A percentile compares a stretch with the other conserved stretches of the same genome.
These are phyloP conservation scores for Campylomormyrus numenius DNA, from an alignment of 2,113 vertebrate genomes.

Conservation along the genomic window DNA sequence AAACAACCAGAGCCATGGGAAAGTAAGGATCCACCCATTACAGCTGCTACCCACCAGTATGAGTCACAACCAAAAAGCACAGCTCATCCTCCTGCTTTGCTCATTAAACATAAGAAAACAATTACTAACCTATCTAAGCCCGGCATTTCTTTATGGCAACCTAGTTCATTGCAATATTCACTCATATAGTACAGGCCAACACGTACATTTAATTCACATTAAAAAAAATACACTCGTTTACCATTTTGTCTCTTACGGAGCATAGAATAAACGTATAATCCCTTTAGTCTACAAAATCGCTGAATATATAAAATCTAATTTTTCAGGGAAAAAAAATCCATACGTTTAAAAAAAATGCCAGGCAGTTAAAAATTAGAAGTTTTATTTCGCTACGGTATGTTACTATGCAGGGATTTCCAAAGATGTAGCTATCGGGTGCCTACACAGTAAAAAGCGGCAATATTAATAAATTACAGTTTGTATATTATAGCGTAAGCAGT, in stretches of 20 bases:
- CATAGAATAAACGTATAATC: neutral
- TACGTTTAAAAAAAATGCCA: neutral
- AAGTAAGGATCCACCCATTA: neutral
- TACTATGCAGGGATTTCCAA: neutral
- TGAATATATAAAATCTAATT: neutral
- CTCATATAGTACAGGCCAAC: neutral
- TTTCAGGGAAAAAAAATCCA: neutral
- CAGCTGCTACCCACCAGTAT: neutral
- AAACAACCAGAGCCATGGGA: neutral
- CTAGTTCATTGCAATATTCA: neutral
- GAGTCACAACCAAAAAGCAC: neutral
- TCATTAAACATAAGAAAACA: neutral
- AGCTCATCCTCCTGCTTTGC: neutral
- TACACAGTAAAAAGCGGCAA: neutral
- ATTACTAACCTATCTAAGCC: neutral
- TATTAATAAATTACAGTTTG: neutral
- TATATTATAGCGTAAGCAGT: neutral
- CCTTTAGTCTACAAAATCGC: neutral
- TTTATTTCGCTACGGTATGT: neutral
- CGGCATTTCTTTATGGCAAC: neutral
- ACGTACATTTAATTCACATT: neutral
- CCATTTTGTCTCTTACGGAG: neutral
- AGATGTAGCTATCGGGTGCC: neutral
- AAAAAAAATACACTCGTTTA: neutral
- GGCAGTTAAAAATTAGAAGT: neutral